Evolutionary conservation across 2,888 invertebrate species (phyloP).

Genomic region (Oasisia sp.): DNA sequence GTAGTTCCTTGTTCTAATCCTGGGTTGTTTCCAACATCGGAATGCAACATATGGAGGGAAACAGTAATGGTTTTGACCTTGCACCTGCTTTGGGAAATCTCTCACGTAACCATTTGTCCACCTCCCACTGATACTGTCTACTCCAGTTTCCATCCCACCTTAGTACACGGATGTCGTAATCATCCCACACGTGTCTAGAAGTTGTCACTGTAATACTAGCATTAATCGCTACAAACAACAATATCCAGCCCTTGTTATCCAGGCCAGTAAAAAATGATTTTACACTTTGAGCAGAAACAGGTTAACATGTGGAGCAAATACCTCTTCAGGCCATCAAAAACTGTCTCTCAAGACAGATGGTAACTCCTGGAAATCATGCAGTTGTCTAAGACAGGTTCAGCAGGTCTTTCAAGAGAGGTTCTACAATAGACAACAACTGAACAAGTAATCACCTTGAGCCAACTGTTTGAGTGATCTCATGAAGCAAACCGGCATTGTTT

Average conservation of each 20-base stretch:
- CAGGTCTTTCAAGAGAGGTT: too few species aligned
- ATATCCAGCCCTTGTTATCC: too few species aligned
- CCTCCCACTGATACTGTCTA: too few species aligned
- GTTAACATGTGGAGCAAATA: background rate
- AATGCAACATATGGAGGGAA: background rate
- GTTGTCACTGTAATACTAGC: background rate
- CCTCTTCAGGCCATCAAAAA: too few species aligned
- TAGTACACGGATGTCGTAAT: background rate
- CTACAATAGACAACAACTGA: background rate
- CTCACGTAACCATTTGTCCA: too few species aligned
- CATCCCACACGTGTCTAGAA: background rate
- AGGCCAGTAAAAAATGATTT: background rate
- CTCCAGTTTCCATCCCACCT: too few species aligned
- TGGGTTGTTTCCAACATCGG: background rate
- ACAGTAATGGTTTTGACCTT: background rate
- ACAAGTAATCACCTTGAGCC: background rate
- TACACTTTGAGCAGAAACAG: background rate
- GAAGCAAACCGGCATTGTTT: background rate
- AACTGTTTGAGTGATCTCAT: background rate
- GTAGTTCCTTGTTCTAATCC: background rate
- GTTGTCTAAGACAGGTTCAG: too few species aligned
- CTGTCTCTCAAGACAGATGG: too few species aligned
- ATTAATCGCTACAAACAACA: too few species aligned
- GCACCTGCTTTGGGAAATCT: too few species aligned
- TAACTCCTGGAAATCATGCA: too few species aligned